Evolutionary conservation across 1,140 invertebrate genomes (phyloP), one percentile per base, ranked within the genome.

Genomic region (Drosophila truncata): DNA sequence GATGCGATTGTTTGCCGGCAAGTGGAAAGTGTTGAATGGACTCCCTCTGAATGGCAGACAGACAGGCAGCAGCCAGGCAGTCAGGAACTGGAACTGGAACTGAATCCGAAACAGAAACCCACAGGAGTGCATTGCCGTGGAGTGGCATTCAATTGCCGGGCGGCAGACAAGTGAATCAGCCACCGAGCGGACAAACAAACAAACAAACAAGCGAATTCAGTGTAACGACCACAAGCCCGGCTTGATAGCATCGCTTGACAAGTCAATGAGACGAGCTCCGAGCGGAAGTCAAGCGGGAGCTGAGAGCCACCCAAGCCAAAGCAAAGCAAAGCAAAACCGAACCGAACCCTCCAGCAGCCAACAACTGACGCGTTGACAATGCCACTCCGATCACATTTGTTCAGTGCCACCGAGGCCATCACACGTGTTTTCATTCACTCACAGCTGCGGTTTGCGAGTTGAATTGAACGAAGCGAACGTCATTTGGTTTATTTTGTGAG

Each of bases 1-100:
- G 65, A 65, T 80, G 81, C 72, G 67, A 82, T 76, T 82, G 80
- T 82, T 62, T 64, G 54, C 64, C 60, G 47, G 35, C 20, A 65
- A 65, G 57, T 65, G 71, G 41, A 74, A 78, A 86, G 69, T 73
- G 78, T 82, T 82, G 79, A 80, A 80, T 60, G 78, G 78, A 69
- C 72, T 69, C 27, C 33, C 49, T 14, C 37, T 57, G 77, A 49
- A 57, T 29, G 41, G 37, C 59, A 64, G 54, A 57, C 44, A 59
- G 50, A 42, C 41, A 61, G 47, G 27, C 49, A 52, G 29, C 50
- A 54, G n/a, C n/a, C n/a, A n/a, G n/a, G n/a, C n/a, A n/a, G n/a
- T n/a, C n/a, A n/a, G n/a, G n/a, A n/a, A n/a, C n/a, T n/a, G 50
- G 50, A 55, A 37, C 33, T 37, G 52, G 52, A 37, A 55, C 52